Base-by-base conservation (phyloP, 2,113 vertebrate species). In the Epinephelus moara region DNA sequence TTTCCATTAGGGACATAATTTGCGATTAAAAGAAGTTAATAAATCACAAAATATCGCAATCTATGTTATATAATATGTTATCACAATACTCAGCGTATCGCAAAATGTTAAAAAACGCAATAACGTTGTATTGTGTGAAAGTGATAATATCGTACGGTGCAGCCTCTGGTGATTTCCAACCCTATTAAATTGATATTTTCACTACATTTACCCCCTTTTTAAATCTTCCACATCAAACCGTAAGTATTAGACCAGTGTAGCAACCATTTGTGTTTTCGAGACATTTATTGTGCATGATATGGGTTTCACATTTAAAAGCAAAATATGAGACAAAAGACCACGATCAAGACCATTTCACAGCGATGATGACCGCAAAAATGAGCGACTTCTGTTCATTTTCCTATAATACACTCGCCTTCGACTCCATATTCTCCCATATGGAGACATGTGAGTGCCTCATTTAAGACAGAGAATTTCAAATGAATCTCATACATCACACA, bases 401-500 rank as follows among this genome's bases (percentile, higher is more conserved):
- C 83, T 71, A 60, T 78, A 78, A 84, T 76, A 70, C 78, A 17
- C 45, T 85, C 14, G 52, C 77, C 67, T 84, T 64, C 25, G 2
- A 70, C 74, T 89, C 57, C 3, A 62, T 80, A 74, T 73, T 67
- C 81, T 70, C 81, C 88, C 80, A 85, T 70, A 86, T 84, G 87
- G 91, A 88, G 88, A 91, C 85, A 90, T 70, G 84, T 76, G 86
- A 91, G 91, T 81, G 93, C 87, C 91, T 93, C 91, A 92, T 93
- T 92, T 92, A 86, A 89, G 89, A 90, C 78, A 75, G 85, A 91
- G 91, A 95, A 93, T 94, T 95, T 94, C 89, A 90, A 94, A 94
- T 92, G 88, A 93, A 93, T 94, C 88, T 92, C 93, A 91, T 94
- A 92, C 91, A 94, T 94, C 92, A 93, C 87, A 93, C 81, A 88